These are phyloP conservation scores for Plotosus lineatus DNA, from an alignment of 2,113 vertebrate genomes.

Conservation along the genomic window DNA sequence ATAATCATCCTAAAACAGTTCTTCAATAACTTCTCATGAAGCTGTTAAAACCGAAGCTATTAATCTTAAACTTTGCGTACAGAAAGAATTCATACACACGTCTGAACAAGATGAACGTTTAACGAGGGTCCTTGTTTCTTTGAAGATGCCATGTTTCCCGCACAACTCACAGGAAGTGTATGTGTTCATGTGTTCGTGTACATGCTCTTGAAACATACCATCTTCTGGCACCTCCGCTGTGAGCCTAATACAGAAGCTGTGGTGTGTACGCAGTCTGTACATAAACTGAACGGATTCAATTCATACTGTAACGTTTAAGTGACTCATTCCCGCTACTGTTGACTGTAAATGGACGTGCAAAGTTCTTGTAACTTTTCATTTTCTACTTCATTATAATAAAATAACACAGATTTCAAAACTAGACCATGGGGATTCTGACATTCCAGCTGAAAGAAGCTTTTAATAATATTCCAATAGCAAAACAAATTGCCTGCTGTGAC, in stretches of 20 bases:
- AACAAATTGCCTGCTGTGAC: too few species aligned
- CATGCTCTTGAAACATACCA: neutral
- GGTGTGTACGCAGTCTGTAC: neutral
- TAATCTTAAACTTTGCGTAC: too few species aligned
- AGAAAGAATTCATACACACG: too few species aligned
- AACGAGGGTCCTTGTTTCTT: too few species aligned
- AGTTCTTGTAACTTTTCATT: neutral
- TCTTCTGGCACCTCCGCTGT: neutral
- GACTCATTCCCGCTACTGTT: neutral
- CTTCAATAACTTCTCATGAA: too few species aligned
- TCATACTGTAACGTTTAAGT: neutral
- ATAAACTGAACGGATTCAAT: neutral
- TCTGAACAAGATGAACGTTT: too few species aligned
- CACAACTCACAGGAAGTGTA: neutral
- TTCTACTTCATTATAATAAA: neutral
- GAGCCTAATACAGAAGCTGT: too few species aligned
- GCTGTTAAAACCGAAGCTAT: too few species aligned
- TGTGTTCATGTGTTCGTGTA: neutral
- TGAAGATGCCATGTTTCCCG: neutral
- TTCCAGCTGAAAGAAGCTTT: too few species aligned
- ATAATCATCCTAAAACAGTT: too few species aligned
- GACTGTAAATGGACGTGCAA: neutral
- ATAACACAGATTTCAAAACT: neutral
- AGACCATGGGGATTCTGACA: too few species aligned
- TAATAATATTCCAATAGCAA: too few species aligned